Conservation (phyloP, 2,797 vertebrate species). For the Danio albolineatus region DNA sequence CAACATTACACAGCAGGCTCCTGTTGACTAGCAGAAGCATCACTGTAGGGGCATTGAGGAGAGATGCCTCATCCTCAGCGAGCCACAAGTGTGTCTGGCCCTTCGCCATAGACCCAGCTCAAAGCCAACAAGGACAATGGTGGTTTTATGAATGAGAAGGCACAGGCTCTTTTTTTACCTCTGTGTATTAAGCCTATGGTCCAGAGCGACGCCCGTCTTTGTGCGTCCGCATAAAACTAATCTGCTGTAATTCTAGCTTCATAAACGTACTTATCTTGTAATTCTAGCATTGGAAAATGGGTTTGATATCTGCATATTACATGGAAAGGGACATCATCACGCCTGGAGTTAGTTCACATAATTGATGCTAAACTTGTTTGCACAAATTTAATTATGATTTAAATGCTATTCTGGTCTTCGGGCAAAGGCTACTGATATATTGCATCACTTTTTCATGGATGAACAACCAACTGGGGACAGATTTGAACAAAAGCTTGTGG, state of each 20-base stretch:
- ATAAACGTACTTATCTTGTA: conserved; percentile 1
- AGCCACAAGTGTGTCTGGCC: conserved; percentile 53
- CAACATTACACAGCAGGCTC: conserved; percentile 74
- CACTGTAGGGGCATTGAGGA: conserved; percentile 72
- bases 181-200: conserved; percentile 30
- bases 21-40: conserved; percentile 73
- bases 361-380: conserved; percentile 8
- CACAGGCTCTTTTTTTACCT: conserved; percentile 14
- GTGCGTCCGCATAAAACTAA: neutral
- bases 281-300: conserved; percentile 26
- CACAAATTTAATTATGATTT: conserved; percentile 9
- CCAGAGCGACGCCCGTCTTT: neutral
- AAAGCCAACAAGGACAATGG: conserved; percentile 35
- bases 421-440: conserved; percentile 9
- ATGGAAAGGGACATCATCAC: neutral
- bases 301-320: conserved; percentile 10
- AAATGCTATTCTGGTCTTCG: conserved; percentile 7
- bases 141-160: conserved; percentile 48
- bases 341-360: conserved; percentile 12
- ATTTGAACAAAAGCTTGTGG: too few relatives aligned
- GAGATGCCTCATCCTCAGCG: conserved; percentile 57
- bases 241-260: conserved; percentile 21
- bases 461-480: neutral
- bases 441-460: neutral
- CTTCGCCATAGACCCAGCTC: conserved; percentile 36